phyloP scores from a whole-genome alignment of 92 coral and sea anemone genomes.

The Palythoa grandiflora region DNA sequence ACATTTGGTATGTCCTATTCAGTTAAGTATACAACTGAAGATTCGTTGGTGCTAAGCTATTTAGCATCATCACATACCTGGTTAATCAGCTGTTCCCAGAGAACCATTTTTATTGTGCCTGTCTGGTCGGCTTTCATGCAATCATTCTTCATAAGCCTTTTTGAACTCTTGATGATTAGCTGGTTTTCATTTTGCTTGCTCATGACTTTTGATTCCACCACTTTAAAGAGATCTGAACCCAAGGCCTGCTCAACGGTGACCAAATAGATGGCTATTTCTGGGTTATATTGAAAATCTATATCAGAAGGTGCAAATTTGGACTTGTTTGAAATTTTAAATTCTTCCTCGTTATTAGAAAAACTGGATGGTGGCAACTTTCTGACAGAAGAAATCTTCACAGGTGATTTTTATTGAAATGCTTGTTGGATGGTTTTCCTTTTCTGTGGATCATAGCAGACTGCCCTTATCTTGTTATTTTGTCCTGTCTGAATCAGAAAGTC shows the following conservation, averaged over 20 bases:
- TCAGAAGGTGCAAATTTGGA: background rate
- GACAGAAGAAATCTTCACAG: constrained; percentile 24
- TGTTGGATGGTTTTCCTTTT: constrained; percentile 18
- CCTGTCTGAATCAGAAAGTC: background rate
- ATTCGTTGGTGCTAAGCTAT: constrained; percentile 28
- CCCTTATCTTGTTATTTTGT: background rate
- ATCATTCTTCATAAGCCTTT: constrained; percentile 8
- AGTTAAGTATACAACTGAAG: background rate
- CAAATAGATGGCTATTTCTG: background rate
- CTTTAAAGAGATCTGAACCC: background rate
- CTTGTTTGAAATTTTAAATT: constrained; percentile 24
- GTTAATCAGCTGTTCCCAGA: background rate
- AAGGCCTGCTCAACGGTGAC: background rate
- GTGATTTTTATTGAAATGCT: constrained; percentile 34
- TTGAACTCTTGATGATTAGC: background rate
- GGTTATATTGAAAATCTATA: background rate
- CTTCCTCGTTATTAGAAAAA: constrained; percentile 17
- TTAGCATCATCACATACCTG: constrained; percentile 21
- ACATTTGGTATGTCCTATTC: background rate
- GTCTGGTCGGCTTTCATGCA: constrained; percentile 11
- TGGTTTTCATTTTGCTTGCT: constrained; percentile 22
- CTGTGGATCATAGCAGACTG: background rate
- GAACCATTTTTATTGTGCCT: no score
- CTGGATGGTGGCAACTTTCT: background rate
- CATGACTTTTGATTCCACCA: constrained; percentile 21